phyloP scores from a whole-genome alignment of 2,888 invertebrate species.

The Lochmaea capreae region DNA sequence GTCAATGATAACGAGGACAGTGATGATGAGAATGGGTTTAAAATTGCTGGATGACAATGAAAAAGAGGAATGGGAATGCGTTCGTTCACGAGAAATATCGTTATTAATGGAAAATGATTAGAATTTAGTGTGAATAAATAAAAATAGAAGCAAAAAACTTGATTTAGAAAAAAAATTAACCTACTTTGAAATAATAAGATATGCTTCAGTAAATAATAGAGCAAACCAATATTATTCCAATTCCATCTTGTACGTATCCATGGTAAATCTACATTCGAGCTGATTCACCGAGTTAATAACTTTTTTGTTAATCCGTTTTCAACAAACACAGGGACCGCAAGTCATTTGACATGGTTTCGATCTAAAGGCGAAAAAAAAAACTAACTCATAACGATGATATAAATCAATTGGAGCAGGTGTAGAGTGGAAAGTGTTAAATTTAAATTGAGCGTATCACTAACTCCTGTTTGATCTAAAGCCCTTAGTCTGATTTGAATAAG shows the following conservation, averaged over 20 bases:
- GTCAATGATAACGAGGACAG: too few relatives aligned
- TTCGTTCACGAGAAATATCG: too few relatives aligned
- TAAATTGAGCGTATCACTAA: slow-evolving; percentile 50
- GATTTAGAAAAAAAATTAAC: neutral
- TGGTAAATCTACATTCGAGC: slow-evolving; percentile 33
- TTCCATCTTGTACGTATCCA: slow-evolving; percentile 3
- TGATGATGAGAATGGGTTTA: too few relatives aligned
- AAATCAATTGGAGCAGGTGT: slow-evolving; percentile 52
- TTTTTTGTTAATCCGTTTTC: slow-evolving; percentile 44
- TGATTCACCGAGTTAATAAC: slow-evolving; percentile 48
- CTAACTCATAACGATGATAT: slow-evolving; percentile 40
- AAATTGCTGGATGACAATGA: too few relatives aligned
- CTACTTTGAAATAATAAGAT: neutral
- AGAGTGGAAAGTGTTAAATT: slow-evolving; percentile 47
- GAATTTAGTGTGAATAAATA: neutral
- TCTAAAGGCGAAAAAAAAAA: slow-evolving; percentile 33
- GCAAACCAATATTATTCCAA: slow-evolving; percentile 13
- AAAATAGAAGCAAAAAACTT: neutral
- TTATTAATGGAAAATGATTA: too few relatives aligned
- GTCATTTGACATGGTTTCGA: slow-evolving; percentile 46
- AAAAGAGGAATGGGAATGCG: too few relatives aligned
- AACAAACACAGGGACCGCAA: slow-evolving; percentile 45
- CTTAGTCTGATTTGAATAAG: slow-evolving; percentile 49
- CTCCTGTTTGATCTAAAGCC: slow-evolving; percentile 49
- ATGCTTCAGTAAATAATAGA: slow-evolving; percentile 2